These are phyloP conservation scores for Perca fluviatilis DNA, from an alignment of 2,113 vertebrate genomes.

Conservation along the genomic window DNA sequence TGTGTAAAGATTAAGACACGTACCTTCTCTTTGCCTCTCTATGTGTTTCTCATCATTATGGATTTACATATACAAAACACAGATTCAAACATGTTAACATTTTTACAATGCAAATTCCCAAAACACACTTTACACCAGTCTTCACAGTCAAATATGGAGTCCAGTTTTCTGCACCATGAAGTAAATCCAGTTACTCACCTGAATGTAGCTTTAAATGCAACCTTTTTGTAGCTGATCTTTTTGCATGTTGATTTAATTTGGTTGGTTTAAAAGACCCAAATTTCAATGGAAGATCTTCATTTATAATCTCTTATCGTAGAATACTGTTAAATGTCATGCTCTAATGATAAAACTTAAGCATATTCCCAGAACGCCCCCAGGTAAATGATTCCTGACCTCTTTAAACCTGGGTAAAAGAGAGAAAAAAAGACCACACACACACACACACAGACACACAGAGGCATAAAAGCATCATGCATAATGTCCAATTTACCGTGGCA, in stretches of 20 bases:
- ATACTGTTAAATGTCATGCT: constrained; percentile 75
- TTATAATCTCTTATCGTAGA: constrained; percentile 50
- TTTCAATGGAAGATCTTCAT: constrained; percentile 59
- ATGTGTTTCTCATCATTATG: not conserved
- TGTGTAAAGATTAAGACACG: not conserved
- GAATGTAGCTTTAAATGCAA: constrained; percentile 9
- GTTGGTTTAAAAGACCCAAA: constrained; percentile 58
- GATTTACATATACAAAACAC: not conserved
- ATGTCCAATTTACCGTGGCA: constrained; percentile 98
- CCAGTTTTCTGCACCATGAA: not conserved
- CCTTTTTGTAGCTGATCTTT: constrained; percentile 18
- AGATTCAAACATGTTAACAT: not conserved
- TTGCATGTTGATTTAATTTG: constrained; percentile 48
- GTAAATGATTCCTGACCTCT: constrained; percentile 80
- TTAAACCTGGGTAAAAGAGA: constrained; percentile 59
- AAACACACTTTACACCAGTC: not conserved
- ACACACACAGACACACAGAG: constrained; percentile 53
- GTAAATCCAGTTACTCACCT: not conserved
- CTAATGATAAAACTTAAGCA: constrained; percentile 70
- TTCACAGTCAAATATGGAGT: not conserved
- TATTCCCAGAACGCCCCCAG: constrained; percentile 61
- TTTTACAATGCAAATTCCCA: not conserved
- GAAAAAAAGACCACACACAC: constrained; percentile 32
- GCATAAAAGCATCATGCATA: constrained; percentile 93
- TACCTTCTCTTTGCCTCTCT: not conserved